Evolutionary conservation across 2,797 vertebrate species (phyloP).

Genomic region (Enteromius radiatus): DNA sequence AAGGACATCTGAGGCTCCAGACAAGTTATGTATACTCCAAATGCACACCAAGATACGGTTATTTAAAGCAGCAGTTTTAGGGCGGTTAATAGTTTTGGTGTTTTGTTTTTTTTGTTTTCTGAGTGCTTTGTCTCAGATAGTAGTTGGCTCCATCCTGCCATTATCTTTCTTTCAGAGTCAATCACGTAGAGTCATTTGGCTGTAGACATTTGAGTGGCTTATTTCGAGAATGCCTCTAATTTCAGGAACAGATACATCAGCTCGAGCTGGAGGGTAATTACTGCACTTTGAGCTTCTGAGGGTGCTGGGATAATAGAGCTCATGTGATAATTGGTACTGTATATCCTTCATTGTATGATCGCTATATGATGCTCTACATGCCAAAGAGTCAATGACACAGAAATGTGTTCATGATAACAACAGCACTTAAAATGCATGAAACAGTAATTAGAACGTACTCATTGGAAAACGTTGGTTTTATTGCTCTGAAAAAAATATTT

Average conservation of each 20-base stretch:
- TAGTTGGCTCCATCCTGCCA: constrained; percentile 46
- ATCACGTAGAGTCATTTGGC: constrained; percentile 29
- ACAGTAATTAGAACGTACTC: neutral
- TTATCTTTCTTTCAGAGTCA: constrained; percentile 42
- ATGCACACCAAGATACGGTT: constrained; percentile 36
- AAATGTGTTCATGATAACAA: neutral
- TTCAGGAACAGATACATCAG: constrained; percentile 51
- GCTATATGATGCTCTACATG: neutral
- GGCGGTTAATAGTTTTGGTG: constrained; percentile 35
- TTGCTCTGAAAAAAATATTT: neutral
- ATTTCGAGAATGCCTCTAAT: constrained; percentile 46
- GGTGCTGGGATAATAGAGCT: constrained; percentile 16
- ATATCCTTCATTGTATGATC: constrained; percentile 7
- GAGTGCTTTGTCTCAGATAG: constrained; percentile 37
- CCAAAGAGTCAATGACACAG: neutral
- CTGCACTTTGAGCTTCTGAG: constrained; percentile 42
- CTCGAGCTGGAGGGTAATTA: constrained; percentile 45
- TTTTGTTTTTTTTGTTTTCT: neutral
- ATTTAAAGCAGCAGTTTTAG: constrained; percentile 47
- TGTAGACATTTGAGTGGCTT: constrained; percentile 35
- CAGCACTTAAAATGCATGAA: neutral
- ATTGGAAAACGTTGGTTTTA: neutral
- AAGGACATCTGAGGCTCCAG: constrained; percentile 57
- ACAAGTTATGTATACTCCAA: constrained; percentile 35
- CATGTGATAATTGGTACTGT: constrained; percentile 49